A percentile compares a stretch with the other conserved stretches of the same genome.
Evolutionary conservation across 2,888 invertebrate genomes (phyloP).

Genomic region (Acleris sparsana): DNA sequence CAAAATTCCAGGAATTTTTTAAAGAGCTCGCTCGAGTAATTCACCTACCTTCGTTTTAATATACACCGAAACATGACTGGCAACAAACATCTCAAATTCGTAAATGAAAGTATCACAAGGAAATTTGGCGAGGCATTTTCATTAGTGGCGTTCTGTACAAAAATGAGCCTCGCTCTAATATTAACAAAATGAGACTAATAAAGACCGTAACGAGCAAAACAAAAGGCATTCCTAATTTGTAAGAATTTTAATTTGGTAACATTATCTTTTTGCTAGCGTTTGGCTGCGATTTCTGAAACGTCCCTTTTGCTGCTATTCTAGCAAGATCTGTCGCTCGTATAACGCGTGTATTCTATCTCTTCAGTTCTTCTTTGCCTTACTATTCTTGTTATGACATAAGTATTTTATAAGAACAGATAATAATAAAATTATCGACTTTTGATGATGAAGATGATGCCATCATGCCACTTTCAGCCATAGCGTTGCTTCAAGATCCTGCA

Average conservation of each 20-base stretch:
- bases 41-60: constrained; percentile 19
- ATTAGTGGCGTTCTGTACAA: constrained; percentile 3
- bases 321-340: neutral
- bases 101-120: constrained; percentile 22
- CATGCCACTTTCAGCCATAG: too few species aligned
- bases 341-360: too few species aligned
- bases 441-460: too few species aligned
- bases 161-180: constrained; percentile 1
- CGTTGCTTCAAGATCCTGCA: too few species aligned
- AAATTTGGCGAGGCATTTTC: constrained; percentile 16
- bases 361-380: too few species aligned
- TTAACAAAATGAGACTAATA: constrained; percentile 5
- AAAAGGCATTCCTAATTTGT: neutral
- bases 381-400: too few species aligned
- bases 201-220: neutral
- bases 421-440: too few species aligned
- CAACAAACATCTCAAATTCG: constrained; percentile 25
- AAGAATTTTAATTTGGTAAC: neutral
- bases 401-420: too few species aligned
- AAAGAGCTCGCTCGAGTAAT: constrained; percentile 15
- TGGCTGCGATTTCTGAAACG: neutral
- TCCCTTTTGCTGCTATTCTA: neutral
- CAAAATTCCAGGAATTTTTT: constrained; percentile 18
- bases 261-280: neutral
- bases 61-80: constrained; percentile 19